These are phyloP conservation scores for Hofmannophila pseudospretella DNA, from an alignment of 2,888 invertebrate genomes.

Conservation along the genomic window DNA sequence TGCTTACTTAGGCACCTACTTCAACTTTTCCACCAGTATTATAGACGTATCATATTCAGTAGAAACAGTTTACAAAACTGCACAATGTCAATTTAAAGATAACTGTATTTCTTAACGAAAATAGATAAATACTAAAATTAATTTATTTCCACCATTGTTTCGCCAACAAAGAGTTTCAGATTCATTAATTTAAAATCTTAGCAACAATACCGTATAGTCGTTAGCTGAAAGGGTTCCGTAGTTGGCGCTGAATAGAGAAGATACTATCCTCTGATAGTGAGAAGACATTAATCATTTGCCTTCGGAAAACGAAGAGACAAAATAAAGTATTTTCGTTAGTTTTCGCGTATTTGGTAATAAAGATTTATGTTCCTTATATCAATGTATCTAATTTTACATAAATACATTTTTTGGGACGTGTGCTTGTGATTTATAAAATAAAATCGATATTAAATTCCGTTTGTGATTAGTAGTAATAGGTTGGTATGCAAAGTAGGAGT, in stretches of 20 bases:
- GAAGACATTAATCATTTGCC: constrained; percentile 32
- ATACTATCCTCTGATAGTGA: constrained; percentile 25
- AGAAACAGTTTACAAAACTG: too few species aligned
- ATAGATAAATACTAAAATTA: constrained; percentile 24
- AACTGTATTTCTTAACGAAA: constrained; percentile 7
- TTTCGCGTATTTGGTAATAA: constrained; percentile 14
- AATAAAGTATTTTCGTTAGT: constrained; percentile 24
- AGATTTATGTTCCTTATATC: constrained; percentile 15
- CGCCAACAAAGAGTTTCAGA: constrained; percentile 31
- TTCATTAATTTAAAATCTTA: constrained; percentile 54
- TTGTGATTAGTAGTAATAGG: too few species aligned
- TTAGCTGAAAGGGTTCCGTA: constrained; percentile 32
- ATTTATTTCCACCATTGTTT: constrained; percentile 36
- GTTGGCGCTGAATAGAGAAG: constrained; percentile 19
- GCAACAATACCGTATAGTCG: constrained; percentile 31
- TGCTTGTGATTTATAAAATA: too few species aligned
- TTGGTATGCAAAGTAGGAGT: too few species aligned
- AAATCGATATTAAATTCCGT: too few species aligned
- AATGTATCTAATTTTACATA: too few species aligned
- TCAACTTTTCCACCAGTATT: too few species aligned
- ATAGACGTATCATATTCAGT: too few species aligned
- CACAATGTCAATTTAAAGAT: too few species aligned
- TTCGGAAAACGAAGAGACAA: constrained; percentile 25
- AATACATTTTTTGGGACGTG: too few species aligned
- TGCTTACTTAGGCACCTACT: too few species aligned